A percentile compares a stretch with the other conserved stretches of the same genome.
These are phyloP conservation scores for Nymphalis urticae DNA, from an alignment of 2,888 invertebrate genomes.

Conservation along the genomic window DNA sequence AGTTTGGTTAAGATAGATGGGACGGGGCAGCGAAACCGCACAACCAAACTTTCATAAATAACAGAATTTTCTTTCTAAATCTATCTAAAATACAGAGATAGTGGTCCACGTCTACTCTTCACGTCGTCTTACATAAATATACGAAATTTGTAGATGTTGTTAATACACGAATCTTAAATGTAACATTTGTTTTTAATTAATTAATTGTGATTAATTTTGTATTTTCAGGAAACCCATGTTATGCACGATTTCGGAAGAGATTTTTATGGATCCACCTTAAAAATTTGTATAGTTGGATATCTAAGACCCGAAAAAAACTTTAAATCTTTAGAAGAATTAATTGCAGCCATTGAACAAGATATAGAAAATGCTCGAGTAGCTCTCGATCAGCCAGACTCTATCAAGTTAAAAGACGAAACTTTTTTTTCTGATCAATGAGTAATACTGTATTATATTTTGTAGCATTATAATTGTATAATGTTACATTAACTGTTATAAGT, in stretches of 20 bases:
- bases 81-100: too few species aligned
- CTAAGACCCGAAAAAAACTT: conserved; percentile 93
- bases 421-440: conserved; percentile 68
- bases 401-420: conserved; percentile 71
- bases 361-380: conserved; percentile 84
- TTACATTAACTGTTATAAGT: not conserved
- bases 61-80: too few species aligned
- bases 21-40: too few species aligned
- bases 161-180: too few species aligned
- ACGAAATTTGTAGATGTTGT: too few species aligned
- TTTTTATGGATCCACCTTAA: conserved; percentile 92
- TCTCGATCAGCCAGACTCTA: conserved; percentile 81
- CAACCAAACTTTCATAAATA: too few species aligned
- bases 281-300: conserved; percentile 90
- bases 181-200: too few species aligned
- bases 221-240: conserved; percentile 93
- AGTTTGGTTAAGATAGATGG: too few species aligned
- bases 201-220: not conserved
- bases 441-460: not conserved
- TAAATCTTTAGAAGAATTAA: conserved; percentile 87
- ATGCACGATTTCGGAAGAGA: conserved; percentile 90
- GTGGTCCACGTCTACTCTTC: too few species aligned
- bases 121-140: too few species aligned
- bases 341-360: conserved; percentile 89
- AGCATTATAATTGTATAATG: not conserved